Base-by-base conservation (phyloP, 2,113 vertebrate genomes). In the Aspiorhynchus laticeps region DNA sequence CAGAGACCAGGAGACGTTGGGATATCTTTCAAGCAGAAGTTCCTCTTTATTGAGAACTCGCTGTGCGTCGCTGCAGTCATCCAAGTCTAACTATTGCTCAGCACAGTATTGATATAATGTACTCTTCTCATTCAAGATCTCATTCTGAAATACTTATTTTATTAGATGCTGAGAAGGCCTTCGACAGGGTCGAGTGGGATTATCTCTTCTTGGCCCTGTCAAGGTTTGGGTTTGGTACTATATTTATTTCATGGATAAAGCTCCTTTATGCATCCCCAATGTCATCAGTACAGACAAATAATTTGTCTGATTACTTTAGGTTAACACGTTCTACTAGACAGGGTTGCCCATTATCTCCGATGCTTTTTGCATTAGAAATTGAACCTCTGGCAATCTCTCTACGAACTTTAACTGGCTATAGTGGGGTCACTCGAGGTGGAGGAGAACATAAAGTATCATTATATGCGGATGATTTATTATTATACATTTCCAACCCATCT, bases 221-320 rank as follows among this genome's bases (percentile, higher is more conserved):
- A 7, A 56, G 19, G 19, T 56, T 56, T 56, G 53, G 19, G 2
- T 56, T 56, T 56, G 53, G 53, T 7, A 21, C 53, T 24, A 56
- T 19, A 56, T 56, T 56, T 56, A 19, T 56, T 56, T 56, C 0
- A 1, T 17, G n/a, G 24, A 48, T 46, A 31, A 65, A 31, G 8
- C 11, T 41, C 9, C 73, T 75, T 43, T 75, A 75, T n/a, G 73
- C 38, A 75, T 75, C 73, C 7, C 19, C 73, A n/a, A 43, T 75
- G 73, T 41, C 73, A 41, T 75, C 38, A 75, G 73, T 75, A 41
- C 73, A 75, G 24, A 75, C 73, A 75, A 75, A 75, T 17, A 75
- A 43, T 2, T n/a, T 75, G 24, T 43, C 38, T n/a, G 41, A 75
- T 43, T 75, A 75, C 38, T 75, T 43, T 43, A 75, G 4, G 19